Base-by-base conservation (phyloP, 2,113 vertebrate species). In the Emydura subglobosa region DNA sequence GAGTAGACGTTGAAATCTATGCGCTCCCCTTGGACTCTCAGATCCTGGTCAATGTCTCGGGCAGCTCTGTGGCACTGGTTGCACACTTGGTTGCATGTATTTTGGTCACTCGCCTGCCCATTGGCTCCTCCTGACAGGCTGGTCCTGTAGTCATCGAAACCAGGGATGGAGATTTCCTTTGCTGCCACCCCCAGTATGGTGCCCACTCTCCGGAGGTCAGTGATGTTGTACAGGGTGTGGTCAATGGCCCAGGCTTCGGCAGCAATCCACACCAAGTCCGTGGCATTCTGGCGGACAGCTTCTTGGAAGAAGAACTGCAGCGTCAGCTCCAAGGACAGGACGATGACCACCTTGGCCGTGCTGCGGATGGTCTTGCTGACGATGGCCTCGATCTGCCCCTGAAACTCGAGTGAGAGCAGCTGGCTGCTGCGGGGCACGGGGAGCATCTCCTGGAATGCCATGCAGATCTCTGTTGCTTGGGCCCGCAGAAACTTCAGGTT, bases 221-320 rank as follows among this genome's bases (percentile, higher is more conserved):
- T 81, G 22, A 99, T 90, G 8, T 39, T 65, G 50, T 98, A 98
- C 86, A 99, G 94, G 7, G 87, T 68, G 2, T 95, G 97, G 12
- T 98, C 96, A 0, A 96, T 92, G 1, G 99, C 98, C 98, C 99
- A 99, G 92, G 99, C 99, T 97, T 99, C 98, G 0, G 98, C 97
- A 10, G 98, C 98, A 0, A 99, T 97, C 99, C 99, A 99, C 88
- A 99, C 98, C 16, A 97, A 96, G 5, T 89, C 96, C 0, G 97
- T 98, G 83, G 99, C 29, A n/a, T 99, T 98, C 83, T 94, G 95
- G 50, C 96, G 92, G 7, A 99, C 22, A 5, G 98, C 98, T 82
- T 98, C 97, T 0, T 4, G 88, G 79, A 99, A 98, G 91, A 99
- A 99, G 47, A 59, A 47, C 1, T 34, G 83, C 76, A 98, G 96